These are phyloP conservation scores for Aphidius colemani DNA, from an alignment of 2,888 invertebrate genomes.

Conservation along the genomic window DNA sequence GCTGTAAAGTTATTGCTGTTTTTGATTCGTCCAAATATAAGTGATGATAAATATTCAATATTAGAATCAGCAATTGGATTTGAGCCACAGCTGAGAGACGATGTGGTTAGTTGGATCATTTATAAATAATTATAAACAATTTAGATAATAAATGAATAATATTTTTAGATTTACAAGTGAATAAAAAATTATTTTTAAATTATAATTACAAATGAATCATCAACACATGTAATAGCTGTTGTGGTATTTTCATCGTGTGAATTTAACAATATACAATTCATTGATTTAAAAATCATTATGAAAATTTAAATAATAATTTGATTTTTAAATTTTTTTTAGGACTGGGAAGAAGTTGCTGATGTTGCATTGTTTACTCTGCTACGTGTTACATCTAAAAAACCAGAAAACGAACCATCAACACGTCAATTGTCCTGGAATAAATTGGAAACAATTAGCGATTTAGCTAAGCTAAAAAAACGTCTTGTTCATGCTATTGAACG, in stretches of 20 bases:
- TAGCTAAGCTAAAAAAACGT: slow-evolving; percentile 51
- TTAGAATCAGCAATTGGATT: slow-evolving; percentile 51
- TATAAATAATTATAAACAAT: background rate
- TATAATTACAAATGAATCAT: slow-evolving; percentile 8
- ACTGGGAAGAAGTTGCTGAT: slow-evolving; percentile 80
- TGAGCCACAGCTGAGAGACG: slow-evolving; percentile 45
- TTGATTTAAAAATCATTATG: background rate
- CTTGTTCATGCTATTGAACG: slow-evolving; percentile 47
- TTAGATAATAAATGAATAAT: background rate
- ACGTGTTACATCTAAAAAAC: slow-evolving; percentile 68
- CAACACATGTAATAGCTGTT: slow-evolving; percentile 34
- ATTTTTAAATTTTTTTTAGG: slow-evolving; percentile 60
- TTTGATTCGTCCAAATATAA: slow-evolving; percentile 43
- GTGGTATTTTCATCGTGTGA: slow-evolving; percentile 32
- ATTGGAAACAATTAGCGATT: slow-evolving; percentile 46
- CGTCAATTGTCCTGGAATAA: slow-evolving; percentile 52
- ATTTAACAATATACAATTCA: slow-evolving; percentile 11
- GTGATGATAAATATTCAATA: slow-evolving; percentile 46
- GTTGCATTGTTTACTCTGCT: slow-evolving; percentile 70
- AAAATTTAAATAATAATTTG: background rate
- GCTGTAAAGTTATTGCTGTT: slow-evolving; percentile 45
- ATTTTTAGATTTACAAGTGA: no score
- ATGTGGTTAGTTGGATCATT: slow-evolving; percentile 43
- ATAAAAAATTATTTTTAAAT: no score
- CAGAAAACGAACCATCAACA: slow-evolving; percentile 64